Conservation (phyloP, 64 coral and sea anemone species). For the Montipora cactus region DNA sequence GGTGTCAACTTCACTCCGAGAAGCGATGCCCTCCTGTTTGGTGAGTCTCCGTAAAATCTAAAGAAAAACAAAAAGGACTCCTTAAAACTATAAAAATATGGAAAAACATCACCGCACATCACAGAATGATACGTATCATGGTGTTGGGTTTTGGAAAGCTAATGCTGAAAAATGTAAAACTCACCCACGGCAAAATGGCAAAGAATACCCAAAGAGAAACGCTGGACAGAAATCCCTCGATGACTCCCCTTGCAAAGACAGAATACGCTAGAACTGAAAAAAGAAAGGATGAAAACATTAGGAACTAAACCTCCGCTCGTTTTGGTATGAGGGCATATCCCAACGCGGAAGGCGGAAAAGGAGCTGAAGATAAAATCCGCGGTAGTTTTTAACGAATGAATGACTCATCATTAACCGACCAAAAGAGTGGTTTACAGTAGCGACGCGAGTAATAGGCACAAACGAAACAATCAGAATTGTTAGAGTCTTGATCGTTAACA, state of each 20-base stretch:
- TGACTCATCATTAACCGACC: too few species aligned
- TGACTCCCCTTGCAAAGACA: constrained; percentile 31
- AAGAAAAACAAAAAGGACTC: neutral
- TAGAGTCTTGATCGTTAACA: too few species aligned
- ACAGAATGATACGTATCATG: too few species aligned
- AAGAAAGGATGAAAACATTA: neutral
- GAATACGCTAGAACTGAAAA: constrained; percentile 21
- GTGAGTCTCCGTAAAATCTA: constrained; percentile 74
- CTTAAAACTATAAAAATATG: neutral
- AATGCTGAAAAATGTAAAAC: neutral
- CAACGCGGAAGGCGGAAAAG: too few species aligned
- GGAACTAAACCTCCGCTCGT: too few species aligned
- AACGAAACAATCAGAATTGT: too few species aligned
- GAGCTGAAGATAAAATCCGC: too few species aligned
- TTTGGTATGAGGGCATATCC: too few species aligned
- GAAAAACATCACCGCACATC: too few species aligned
- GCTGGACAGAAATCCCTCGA: constrained; percentile 52
- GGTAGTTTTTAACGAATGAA: too few species aligned
- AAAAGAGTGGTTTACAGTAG: too few species aligned
- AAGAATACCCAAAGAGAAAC: constrained; percentile 59
- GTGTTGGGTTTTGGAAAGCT: neutral
- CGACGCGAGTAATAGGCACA: too few species aligned
- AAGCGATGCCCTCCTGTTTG: constrained; percentile 74
- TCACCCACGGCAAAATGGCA: constrained; percentile 58
- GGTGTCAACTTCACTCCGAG: constrained; percentile 81